Evolutionary conservation across 1,140 invertebrate species (phyloP).

Genomic region (Archegozetes longisetosus): DNA sequence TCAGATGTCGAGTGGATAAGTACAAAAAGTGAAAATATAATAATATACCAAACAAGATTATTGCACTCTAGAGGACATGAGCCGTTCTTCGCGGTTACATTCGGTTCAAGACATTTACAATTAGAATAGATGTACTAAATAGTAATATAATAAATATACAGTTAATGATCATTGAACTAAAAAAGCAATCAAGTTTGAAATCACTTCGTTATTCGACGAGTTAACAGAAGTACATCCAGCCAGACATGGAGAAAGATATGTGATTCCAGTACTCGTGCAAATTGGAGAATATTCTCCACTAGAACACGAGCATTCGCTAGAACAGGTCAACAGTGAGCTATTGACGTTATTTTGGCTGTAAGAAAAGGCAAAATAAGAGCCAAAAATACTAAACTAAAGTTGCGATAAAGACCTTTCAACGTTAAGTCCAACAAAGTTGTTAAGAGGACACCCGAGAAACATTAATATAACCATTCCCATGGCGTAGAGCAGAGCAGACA

Average conservation of each 20-base stretch:
- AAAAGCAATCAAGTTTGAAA: too few species aligned
- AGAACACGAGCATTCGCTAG: constrained; percentile 46
- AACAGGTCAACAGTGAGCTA: background rate
- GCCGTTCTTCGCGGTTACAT: constrained; percentile 40
- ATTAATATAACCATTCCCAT: constrained; percentile 69
- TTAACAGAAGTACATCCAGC: constrained; percentile 48
- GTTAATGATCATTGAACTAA: too few species aligned
- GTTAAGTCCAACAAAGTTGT: constrained; percentile 54
- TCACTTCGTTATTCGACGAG: background rate
- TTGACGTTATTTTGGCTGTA: background rate
- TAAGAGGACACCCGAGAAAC: constrained; percentile 73
- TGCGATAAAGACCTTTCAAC: constrained; percentile 9
- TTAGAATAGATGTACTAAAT: constrained; percentile 38
- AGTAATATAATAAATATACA: too few species aligned
- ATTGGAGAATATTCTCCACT: constrained; percentile 58
- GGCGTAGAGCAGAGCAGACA: constrained; percentile 68
- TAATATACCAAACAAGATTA: constrained; percentile 63
- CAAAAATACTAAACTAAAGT: background rate
- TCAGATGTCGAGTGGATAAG: constrained; percentile 81
- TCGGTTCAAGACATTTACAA: constrained; percentile 50
- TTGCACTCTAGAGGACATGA: constrained; percentile 59
- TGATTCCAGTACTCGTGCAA: constrained; percentile 56
- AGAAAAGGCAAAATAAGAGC: background rate
- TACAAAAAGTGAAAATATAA: constrained; percentile 69
- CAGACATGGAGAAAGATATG: constrained; percentile 74